These are phyloP conservation scores for Luscinia luscinia DNA, from an alignment of 2,797 vertebrate genomes.

Conservation along the genomic window DNA sequence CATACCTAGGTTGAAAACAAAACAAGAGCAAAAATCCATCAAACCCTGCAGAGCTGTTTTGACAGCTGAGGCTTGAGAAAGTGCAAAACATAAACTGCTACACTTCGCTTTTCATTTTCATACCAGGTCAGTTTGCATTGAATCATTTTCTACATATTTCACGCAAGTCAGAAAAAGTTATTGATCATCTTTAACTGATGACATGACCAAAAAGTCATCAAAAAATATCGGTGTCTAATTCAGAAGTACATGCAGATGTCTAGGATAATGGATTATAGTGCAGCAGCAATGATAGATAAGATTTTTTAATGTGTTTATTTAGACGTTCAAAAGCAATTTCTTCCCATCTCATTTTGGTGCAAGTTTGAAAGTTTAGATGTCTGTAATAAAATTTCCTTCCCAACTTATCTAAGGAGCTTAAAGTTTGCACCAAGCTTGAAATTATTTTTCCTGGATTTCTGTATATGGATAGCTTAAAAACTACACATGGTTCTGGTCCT, in stretches of 20 bases:
- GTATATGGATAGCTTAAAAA: not conserved
- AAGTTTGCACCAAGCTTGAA: not conserved
- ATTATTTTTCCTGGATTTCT: not conserved
- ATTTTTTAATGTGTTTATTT: constrained; percentile 5
- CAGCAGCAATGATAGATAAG: not conserved
- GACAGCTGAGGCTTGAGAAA: not conserved
- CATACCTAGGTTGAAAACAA: not conserved
- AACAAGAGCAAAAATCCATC: not conserved
- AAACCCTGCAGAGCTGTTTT: not conserved
- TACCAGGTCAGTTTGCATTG: not conserved
- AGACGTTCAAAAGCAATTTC: not conserved
- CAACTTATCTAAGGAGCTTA: not conserved
- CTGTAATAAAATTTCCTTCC: not conserved
- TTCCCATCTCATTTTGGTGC: not conserved
- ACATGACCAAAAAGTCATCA: not conserved
- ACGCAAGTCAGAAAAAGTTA: not conserved
- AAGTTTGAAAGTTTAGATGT: not conserved
- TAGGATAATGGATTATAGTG: not conserved
- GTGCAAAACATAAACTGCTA: not conserved
- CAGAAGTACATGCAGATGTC: not conserved
- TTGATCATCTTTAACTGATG: constrained; percentile 26
- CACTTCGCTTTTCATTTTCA: not conserved
- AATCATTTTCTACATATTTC: not conserved
- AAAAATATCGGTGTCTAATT: not conserved
- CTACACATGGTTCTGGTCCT: not conserved